Percentiles rank a stretch among this genome's conserved stretches.
Evolutionary conservation across 2,797 vertebrate species (phyloP).

Genomic region (Potorous gilbertii): DNA sequence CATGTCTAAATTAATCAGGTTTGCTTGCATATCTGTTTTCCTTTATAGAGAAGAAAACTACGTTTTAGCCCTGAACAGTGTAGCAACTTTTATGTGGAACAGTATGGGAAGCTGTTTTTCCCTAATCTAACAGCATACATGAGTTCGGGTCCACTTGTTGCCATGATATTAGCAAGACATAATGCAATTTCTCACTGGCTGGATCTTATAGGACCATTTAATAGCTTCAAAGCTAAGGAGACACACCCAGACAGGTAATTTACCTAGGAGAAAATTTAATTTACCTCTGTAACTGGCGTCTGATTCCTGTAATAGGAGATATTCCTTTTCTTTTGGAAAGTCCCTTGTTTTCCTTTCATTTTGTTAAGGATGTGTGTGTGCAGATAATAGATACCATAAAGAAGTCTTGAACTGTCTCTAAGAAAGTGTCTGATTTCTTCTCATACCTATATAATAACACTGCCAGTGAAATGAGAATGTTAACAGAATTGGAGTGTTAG

Average conservation of each 20-base stretch:
- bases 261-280: constrained; percentile 9
- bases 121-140: constrained; percentile 95
- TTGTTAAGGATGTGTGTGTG: background rate
- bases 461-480: constrained; percentile 21
- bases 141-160: constrained; percentile 94
- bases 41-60: constrained; percentile 89
- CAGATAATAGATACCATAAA: constrained; percentile 8
- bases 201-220: constrained; percentile 92
- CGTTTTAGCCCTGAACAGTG: constrained; percentile 95
- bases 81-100: constrained; percentile 95
- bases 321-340: constrained; percentile 35
- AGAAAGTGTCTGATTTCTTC: constrained; percentile 22
- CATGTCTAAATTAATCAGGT: constrained; percentile 10
- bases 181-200: constrained; percentile 92
- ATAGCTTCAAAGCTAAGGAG: constrained; percentile 88
- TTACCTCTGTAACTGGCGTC: constrained; percentile 29
- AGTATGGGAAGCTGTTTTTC: constrained; percentile 93
- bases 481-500: constrained; percentile 32
- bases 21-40: constrained; percentile 61
- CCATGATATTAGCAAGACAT: constrained; percentile 89
- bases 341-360: constrained; percentile 35
- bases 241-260: constrained; percentile 91
- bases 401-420: background rate
- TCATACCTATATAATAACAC: constrained; percentile 44
- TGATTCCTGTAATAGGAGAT: background rate